Conservation (phyloP, 2,888 invertebrate species). For the Scaptodrosophila latifasciaeformis region DNA sequence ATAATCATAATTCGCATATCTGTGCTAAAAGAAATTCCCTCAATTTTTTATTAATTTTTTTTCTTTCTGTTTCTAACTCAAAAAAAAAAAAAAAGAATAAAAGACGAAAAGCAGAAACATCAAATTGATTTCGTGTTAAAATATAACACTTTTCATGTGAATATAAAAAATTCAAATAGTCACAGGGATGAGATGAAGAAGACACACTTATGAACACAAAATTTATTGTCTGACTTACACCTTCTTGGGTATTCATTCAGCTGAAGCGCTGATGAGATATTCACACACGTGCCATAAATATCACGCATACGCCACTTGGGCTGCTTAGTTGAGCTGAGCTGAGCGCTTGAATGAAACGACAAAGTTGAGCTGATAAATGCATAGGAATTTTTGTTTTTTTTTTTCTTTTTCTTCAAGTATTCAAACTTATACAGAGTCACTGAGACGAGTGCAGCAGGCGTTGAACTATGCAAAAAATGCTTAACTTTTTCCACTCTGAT, state of each 20-base stretch:
- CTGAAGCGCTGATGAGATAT: too few relatives aligned
- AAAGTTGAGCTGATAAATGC: too few relatives aligned
- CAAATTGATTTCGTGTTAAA: not conserved
- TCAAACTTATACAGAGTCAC: not conserved
- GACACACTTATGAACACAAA: too few relatives aligned
- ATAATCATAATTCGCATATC: constrained; percentile 37
- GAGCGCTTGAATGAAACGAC: too few relatives aligned
- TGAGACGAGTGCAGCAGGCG: too few relatives aligned
- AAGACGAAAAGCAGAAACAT: not conserved
- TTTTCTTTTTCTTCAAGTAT: not conserved
- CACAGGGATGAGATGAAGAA: not conserved
- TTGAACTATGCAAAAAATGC: too few relatives aligned
- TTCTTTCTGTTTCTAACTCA: too few relatives aligned
- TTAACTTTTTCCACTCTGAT: too few relatives aligned
- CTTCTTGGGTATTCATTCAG: too few relatives aligned
- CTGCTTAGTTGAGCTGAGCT: too few relatives aligned
- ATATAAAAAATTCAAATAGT: not conserved
- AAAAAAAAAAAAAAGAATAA: not conserved
- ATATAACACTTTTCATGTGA: not conserved
- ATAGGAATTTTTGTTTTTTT: not conserved
- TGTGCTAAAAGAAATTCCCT: constrained; percentile 30
- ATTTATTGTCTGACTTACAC: too few relatives aligned
- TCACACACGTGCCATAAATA: not conserved
- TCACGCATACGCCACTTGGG: not conserved
- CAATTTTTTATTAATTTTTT: too few relatives aligned